phyloP scores from a whole-genome alignment of 2,113 vertebrate species.

The Scytalopus superciliaris region DNA sequence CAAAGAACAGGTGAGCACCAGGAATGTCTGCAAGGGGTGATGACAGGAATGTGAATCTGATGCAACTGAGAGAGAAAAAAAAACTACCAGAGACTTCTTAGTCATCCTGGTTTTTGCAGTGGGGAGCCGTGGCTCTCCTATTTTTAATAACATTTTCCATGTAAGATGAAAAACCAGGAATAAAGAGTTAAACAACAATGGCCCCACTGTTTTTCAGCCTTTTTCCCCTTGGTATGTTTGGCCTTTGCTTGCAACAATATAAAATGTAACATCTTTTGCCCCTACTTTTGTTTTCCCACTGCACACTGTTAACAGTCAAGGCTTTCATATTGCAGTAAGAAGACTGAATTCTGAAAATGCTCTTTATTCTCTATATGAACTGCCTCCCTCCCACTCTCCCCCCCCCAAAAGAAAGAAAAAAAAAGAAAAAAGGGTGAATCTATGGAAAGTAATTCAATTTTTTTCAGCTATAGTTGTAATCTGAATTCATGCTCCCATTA shows the following conservation, averaged over 20 bases:
- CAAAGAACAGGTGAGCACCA: neutral
- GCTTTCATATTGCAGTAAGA: neutral
- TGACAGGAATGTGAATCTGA: neutral
- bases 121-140: neutral
- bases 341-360: neutral
- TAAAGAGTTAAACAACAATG: neutral
- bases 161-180: neutral
- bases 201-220: rapidly evolving
- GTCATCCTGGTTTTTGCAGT: neutral
- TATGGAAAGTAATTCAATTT: neutral
- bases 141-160: neutral
- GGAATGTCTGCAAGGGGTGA: neutral
- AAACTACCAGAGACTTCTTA: rapidly evolving
- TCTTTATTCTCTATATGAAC: neutral
- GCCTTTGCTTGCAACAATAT: neutral
- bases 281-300: neutral
- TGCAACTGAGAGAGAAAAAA: neutral
- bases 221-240: neutral
- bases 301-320: neutral
- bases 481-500: rapidly evolving
- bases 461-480: neutral
- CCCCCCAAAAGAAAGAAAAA: too few relatives aligned
- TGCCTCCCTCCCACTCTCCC: rapidly evolving
- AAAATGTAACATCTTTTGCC: neutral
- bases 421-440: neutral